These are phyloP conservation scores for Tholera decimalis DNA, from an alignment of 2,888 invertebrate species.

Conservation along the genomic window DNA sequence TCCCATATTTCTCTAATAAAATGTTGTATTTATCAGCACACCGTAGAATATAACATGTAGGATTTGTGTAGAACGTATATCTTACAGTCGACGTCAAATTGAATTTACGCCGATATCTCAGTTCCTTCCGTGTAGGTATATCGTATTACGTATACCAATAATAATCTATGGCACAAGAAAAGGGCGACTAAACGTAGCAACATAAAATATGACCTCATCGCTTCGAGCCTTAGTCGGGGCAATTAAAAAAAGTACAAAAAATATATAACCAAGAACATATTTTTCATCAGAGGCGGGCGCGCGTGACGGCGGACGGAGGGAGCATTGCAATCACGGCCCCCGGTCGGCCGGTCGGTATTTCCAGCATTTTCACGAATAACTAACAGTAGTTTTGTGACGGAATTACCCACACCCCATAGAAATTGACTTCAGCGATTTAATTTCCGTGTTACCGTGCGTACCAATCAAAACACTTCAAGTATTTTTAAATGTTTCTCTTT, in stretches of 20 bases:
- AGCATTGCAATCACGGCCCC: constrained; percentile 78
- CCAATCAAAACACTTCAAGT: constrained; percentile 6
- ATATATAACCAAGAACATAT: constrained; percentile 71
- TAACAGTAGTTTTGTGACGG: constrained; percentile 58
- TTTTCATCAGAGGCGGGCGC: constrained; percentile 77
- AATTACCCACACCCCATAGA: constrained; percentile 25
- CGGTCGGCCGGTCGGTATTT: constrained; percentile 63
- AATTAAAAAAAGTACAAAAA: constrained; percentile 65
- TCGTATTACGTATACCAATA: constrained; percentile 11
- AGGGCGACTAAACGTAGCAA: constrained; percentile 47
- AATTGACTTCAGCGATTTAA: constrained; percentile 44
- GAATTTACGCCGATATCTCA: constrained; percentile 40
- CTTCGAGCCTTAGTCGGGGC: constrained; percentile 60
- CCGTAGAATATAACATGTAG: constrained; percentile 5
- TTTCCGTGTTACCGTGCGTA: constrained; percentile 27
- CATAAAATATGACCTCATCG: constrained; percentile 69
- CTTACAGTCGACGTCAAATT: constrained; percentile 38
- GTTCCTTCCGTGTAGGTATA: constrained; percentile 16
- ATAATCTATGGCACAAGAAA: constrained; percentile 10
- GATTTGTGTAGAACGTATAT: constrained; percentile 14
- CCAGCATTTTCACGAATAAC: constrained; percentile 68
- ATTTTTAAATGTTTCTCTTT: constrained; percentile 30
- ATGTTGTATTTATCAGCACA: not conserved
- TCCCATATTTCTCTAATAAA: not conserved
- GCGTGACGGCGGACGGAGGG: constrained; percentile 69